Conservation (phyloP, 2,797 vertebrate species). For the Selene dorsalis region DNA sequence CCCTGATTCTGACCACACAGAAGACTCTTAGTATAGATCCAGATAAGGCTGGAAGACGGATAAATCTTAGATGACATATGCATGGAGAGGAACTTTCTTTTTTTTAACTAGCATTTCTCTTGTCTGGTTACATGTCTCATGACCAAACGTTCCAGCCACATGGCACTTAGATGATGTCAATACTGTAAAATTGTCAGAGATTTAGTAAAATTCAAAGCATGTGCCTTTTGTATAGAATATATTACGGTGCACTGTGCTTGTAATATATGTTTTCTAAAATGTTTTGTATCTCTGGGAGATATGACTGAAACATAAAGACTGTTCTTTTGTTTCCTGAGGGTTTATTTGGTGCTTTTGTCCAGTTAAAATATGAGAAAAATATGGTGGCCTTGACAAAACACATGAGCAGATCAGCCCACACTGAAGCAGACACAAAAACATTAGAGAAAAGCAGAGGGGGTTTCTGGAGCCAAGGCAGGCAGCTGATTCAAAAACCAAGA, state of each 20-base stretch:
- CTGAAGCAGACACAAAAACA: not conserved
- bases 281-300: slow-evolving; percentile 67
- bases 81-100: slow-evolving; percentile 34
- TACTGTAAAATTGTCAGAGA: slow-evolving; percentile 37
- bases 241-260: slow-evolving; percentile 32
- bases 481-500: no score
- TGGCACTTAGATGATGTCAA: slow-evolving; percentile 53
- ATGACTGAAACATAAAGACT: slow-evolving; percentile 53
- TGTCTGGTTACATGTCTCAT: slow-evolving; percentile 23
- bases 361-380: not conserved
- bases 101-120: slow-evolving; percentile 54
- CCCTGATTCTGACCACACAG: slow-evolving; percentile 15
- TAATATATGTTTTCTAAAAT: slow-evolving; percentile 63
- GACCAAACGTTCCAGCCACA: slow-evolving; percentile 60
- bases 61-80: slow-evolving; percentile 17
- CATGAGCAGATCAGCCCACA: not conserved
- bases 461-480: no score
- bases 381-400: not conserved
- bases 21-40: slow-evolving; percentile 12
- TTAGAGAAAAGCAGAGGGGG: not conserved
- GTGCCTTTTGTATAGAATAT: slow-evolving; percentile 55
- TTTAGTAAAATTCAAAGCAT: slow-evolving; percentile 43
- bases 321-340: slow-evolving; percentile 46
- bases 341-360: slow-evolving; percentile 28
- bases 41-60: slow-evolving; percentile 22